Evolutionary conservation across 1,140 invertebrate genomes (phyloP).

Genomic region (Cydia amplana): DNA sequence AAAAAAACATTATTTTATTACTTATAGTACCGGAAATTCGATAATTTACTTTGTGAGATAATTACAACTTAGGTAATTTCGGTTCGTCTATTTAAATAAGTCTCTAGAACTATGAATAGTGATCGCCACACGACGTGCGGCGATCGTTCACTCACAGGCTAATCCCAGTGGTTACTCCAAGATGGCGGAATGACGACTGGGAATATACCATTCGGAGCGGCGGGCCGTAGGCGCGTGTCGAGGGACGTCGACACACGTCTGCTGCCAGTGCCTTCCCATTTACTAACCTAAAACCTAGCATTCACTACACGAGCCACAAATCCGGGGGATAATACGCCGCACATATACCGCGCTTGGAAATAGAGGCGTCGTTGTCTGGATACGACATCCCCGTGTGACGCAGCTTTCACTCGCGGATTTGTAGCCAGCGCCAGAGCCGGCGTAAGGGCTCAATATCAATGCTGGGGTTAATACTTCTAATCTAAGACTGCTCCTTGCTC

Average conservation of each 20-base stretch:
- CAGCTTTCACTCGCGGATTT: not conserved
- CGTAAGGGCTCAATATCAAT: not conserved
- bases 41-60: conserved; percentile 75
- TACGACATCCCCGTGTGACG: too few relatives aligned
- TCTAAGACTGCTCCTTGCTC: conserved; percentile 57
- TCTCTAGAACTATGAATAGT: conserved; percentile 74
- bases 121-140: conserved; percentile 46
- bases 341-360: not conserved
- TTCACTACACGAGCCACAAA: conserved; percentile 12
- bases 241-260: conserved; percentile 72
- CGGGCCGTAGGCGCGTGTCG: conserved; percentile 71
- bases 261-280: conserved; percentile 50
- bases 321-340: not conserved
- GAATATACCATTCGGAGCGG: conserved; percentile 35
- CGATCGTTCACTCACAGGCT: conserved; percentile 45
- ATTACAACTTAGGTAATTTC: conserved; percentile 76
- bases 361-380: not conserved
- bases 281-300: conserved; percentile 4
- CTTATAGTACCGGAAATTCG: conserved; percentile 77
- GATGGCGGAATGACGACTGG: not conserved
- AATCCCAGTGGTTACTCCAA: conserved; percentile 2
- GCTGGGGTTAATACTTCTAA: conserved; percentile 37
- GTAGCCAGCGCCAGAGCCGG: not conserved
- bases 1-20: conserved; percentile 74
- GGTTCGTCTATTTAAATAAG: conserved; percentile 75